Conservation (phyloP, 2,797 vertebrate genomes). For the Scolopax bukidnonensis region DNA sequence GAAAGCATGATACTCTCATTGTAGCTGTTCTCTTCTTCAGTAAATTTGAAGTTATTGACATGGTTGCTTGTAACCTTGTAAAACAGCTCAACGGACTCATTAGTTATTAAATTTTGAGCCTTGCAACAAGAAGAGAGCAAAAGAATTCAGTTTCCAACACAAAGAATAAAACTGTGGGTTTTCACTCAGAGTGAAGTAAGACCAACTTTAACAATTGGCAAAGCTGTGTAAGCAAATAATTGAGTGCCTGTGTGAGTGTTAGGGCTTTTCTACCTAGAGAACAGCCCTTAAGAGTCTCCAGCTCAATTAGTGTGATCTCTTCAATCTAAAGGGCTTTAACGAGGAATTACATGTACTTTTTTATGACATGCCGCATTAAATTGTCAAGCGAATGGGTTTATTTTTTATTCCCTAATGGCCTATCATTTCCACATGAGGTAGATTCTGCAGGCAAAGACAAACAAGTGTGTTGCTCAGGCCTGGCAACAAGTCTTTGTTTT, state of each 20-base stretch:
- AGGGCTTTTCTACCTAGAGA: background rate
- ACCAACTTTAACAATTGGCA: background rate
- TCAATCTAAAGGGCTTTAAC: background rate
- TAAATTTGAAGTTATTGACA: background rate
- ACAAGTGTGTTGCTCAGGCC: background rate
- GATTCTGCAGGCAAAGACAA: background rate
- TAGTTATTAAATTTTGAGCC: background rate
- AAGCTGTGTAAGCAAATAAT: background rate
- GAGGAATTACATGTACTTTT: background rate
- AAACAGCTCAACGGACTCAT: background rate
- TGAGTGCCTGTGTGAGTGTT: background rate
- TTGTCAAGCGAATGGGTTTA: background rate
- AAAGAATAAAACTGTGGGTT: background rate
- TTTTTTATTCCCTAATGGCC: background rate
- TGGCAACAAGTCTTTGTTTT: background rate
- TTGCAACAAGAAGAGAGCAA: background rate
- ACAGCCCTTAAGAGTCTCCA: background rate
- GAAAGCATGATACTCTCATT: background rate
- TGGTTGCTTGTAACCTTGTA: background rate
- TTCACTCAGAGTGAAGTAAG: background rate
- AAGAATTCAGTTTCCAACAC: background rate
- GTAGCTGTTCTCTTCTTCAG: background rate
- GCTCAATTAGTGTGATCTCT: background rate
- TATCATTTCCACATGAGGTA: background rate
- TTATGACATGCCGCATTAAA: background rate